Base-by-base conservation (phyloP, 2,797 vertebrate species). In the Danio jaintianensis region DNA sequence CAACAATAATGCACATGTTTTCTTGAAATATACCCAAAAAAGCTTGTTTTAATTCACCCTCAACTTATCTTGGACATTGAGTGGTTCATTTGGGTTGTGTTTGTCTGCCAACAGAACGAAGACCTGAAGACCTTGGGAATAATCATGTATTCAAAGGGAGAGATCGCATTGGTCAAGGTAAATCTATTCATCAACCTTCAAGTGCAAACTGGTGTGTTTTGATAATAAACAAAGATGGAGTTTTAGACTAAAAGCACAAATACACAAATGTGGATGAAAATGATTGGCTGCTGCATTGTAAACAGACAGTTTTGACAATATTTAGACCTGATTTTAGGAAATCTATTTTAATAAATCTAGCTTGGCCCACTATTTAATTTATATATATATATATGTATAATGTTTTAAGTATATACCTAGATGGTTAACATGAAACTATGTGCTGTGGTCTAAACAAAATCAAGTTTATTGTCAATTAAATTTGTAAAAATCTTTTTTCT, bases 41-140 rank as follows among this genome's bases (percentile, higher is more conserved):
- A 52, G 8, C 20, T 38, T 53, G 38, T 83, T 68, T 88, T 86
- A 86, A 79, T 80, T 71, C 79, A 75, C 12, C 79, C 9, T 75
- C 4, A 20, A 10, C 18, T 66, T 18, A 10, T 9, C 38, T 59
- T 77, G 47, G 48, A 75, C 59, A 62, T 53, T 87, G 83, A 89
- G 81, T 87, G 80, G 62, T 84, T 83, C 82, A 73, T 86, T 83
- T 69, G 42, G 48, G 11, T 20, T 84, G 63, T 71, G 67, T 88
- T 86, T 85, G 82, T 89, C 86, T 81, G 86, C 75, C 67, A 68
- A 82, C 92, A 94, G 90, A 90, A 80, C 90, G 90, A 81, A 92
- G 91, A 81, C 89, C 91, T 0, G 89, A 92, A 20, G 93, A 93
- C 87, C 93, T 93, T n/a, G 93, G 90, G 59, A 93, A 93, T 74